phyloP scores from a whole-genome alignment of 2,113 vertebrate species.

The Catharus fuscescens region DNA sequence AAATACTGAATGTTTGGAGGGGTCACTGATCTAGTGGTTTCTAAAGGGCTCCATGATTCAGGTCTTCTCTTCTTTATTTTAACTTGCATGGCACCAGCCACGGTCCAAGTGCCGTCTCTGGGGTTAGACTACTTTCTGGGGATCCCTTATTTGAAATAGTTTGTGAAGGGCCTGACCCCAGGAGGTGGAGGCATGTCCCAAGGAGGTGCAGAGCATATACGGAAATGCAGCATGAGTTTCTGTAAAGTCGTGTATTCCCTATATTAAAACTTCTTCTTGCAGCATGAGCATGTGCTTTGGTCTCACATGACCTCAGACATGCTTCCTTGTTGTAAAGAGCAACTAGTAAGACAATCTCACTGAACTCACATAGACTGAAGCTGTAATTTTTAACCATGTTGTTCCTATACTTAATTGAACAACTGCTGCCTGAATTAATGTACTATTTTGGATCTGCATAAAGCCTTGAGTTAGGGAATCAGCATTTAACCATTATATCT shows the following conservation, averaged over 20 bases:
- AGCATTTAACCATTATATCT: neutral
- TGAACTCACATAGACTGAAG: fast-evolving
- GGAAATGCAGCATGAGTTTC: neutral
- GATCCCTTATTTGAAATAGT: neutral
- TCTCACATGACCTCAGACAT: slow-evolving; percentile 40
- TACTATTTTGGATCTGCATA: neutral
- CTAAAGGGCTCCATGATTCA: neutral
- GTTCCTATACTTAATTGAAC: neutral
- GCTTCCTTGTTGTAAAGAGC: slow-evolving; percentile 34
- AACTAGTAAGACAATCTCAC: neutral
- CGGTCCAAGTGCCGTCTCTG: fast-evolving
- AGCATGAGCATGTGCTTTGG: neutral
- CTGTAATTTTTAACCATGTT: neutral
- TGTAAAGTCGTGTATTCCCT: neutral
- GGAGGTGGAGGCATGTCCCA: neutral
- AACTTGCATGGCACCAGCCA: neutral
- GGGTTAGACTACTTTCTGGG: neutral
- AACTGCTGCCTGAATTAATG: neutral
- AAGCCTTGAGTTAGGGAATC: neutral
- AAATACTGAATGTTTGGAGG: neutral
- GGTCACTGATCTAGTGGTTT: neutral
- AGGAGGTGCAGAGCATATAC: neutral
- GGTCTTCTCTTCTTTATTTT: neutral
- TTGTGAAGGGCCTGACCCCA: neutral
- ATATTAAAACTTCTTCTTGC: slow-evolving; percentile 14